Evolutionary conservation across 2,113 vertebrate genomes (phyloP), one percentile per base, ranked within the genome.

Genomic region (Dicentrarchus labrax): DNA sequence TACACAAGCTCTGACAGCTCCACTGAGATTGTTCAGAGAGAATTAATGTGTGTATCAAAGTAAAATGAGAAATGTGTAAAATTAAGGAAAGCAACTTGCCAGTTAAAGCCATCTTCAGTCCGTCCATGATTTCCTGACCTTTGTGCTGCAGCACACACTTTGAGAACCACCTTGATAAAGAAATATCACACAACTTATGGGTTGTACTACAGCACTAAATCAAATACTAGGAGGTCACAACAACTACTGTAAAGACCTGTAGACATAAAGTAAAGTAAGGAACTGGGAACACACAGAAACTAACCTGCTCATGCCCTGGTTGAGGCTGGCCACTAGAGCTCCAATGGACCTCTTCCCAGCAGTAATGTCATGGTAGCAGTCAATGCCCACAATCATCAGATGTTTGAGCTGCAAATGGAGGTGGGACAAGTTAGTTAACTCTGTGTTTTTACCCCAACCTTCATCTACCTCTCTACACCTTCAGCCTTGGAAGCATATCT

Each of bases 371-470:
- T 99, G 98, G 94, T 98, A 99, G 61, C 97, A 98, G 41, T 99
- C 98, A 2, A 99, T 98, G 74, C 98, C 98, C 71, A 99, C 97
- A 6, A 99, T 87, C 98, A 99, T 99, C 6, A 98, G 92, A 22
- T 98, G 96, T 65, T 97, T 98, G 56, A 99, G 94, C 98, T 99
- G 86, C 81, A 85, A 30, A 73, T 2, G 61, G 0, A 60, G 2
- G 2, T 15, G 17, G 17, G 4, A 67, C 2, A 64, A 24, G 10
- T 72, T 30, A 67, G 51, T 66, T 24, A 24, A 45, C 60, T 2
- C 36, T 5, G 0, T 56, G 39, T 16, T 22, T 75, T 43, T 5
- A 62, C 3, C 24, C 41, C 24, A 13, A 54, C n/a, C 5, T 9
- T 9, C 30, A 36, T 1, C 2, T 22, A 15, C 30, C 24, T n/a